Base-by-base conservation (phyloP, 2,888 invertebrate genomes). In the Nysson spinosus region DNA sequence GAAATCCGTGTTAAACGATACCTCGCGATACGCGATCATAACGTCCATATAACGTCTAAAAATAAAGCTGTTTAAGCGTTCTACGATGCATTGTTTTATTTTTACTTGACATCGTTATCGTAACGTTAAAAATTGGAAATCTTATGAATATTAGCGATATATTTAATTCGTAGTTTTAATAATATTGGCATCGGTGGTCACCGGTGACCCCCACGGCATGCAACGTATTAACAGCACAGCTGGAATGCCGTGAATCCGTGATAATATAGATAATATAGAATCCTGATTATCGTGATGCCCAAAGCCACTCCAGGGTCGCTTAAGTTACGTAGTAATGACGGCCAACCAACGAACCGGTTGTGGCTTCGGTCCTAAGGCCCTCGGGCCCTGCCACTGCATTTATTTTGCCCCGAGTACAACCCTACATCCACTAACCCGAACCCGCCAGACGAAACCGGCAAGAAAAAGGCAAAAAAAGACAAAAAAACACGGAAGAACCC, bases 311-410 rank as follows among this genome's bases (percentile, higher is more conserved):
- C 66, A 51, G 57, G 72, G 58, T 62, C 72, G 62, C 49, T 64
- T 67, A 60, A 69, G 72, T 75, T 75, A 75, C 69, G 58, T 69
- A 24, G 75, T 75, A 72, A 75, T 61, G 72, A 75, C 56, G 72
- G 64, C 64, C 56, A 55, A 32, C 43, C 75, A 30, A 14, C 58
- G 67, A 75, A 75, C 75, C 75, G 76, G 75, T 75, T 75, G 60
- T 57, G 62, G 57, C 51, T 46, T 47, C 54, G 69, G 44, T 50
- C 64, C 58, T 44, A 6, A 7, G 58, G 70, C 54, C 64, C 58
- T 44, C 6, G n/a, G 58, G 70, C 52, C 61, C 66, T 72, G 72
- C 74, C 75, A 69, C 74, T 68, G 69, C 69, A 75, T 73, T 75
- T 75, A 75, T 75, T 75, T 60, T 69, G 75, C 62, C 70, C 72